Evolutionary conservation across 2,888 invertebrate species (phyloP).

Genomic region (Catocala nupta): DNA sequence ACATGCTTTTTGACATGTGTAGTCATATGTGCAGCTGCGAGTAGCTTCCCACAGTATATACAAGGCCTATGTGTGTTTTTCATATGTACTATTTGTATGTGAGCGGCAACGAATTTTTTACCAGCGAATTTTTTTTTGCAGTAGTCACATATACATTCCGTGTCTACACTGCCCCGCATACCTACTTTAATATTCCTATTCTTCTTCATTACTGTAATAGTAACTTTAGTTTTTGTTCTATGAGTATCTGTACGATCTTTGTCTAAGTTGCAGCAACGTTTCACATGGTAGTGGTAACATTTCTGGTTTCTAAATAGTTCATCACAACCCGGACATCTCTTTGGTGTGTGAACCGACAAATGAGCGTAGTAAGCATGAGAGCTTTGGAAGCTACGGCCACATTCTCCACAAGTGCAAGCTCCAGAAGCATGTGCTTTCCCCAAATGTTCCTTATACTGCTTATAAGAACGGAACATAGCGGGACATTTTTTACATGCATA

Average conservation of each 20-base stretch:
- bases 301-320: slow-evolving; percentile 71
- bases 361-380: slow-evolving; percentile 69
- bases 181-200: slow-evolving; percentile 69
- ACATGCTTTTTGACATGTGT: slow-evolving; percentile 73
- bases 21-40: slow-evolving; percentile 77
- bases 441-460: slow-evolving; percentile 60
- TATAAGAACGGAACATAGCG: slow-evolving; percentile 58
- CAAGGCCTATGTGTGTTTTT: slow-evolving; percentile 77
- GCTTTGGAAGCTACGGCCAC: slow-evolving; percentile 70
- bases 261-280: slow-evolving; percentile 70
- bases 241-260: slow-evolving; percentile 52
- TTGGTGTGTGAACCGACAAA: slow-evolving; percentile 62
- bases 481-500: slow-evolving; percentile 74
- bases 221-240: slow-evolving; percentile 59
- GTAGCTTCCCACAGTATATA: slow-evolving; percentile 70
- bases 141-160: slow-evolving; percentile 75
- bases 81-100: slow-evolving; percentile 79
- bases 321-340: slow-evolving; percentile 73
- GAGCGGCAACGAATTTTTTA: slow-evolving; percentile 73
- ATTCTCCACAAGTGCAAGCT: slow-evolving; percentile 71
- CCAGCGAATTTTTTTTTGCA: slow-evolving; percentile 75
- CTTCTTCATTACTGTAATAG: slow-evolving; percentile 63
- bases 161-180: slow-evolving; percentile 65
- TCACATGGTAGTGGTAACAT: slow-evolving; percentile 74
- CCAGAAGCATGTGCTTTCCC: slow-evolving; percentile 63